Evolutionary conservation across 1,140 invertebrate species (phyloP).

Genomic region (Phocides pigmalion): DNA sequence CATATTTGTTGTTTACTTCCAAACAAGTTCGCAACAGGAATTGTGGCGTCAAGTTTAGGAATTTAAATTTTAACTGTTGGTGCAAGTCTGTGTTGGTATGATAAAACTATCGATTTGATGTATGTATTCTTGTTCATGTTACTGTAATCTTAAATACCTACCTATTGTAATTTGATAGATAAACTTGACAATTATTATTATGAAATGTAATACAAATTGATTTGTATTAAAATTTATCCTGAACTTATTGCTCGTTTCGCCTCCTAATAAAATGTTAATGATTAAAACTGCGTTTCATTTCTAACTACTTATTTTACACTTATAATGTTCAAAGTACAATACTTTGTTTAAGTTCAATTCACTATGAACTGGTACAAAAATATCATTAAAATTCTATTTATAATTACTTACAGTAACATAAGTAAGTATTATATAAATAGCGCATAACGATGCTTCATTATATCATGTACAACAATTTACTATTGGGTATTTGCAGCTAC

Average conservation of each 20-base stretch:
- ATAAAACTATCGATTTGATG: conserved; percentile 54
- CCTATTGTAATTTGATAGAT: conserved; percentile 77
- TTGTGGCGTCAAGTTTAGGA: conserved; percentile 40
- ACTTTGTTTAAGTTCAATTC: too few relatives aligned
- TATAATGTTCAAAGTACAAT: too few relatives aligned
- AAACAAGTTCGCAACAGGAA: neutral
- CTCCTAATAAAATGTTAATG: conserved; percentile 84
- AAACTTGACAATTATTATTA: conserved; percentile 77
- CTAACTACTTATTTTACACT: too few relatives aligned
- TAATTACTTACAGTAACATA: too few relatives aligned
- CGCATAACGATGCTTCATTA: too few relatives aligned
- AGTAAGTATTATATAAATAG: too few relatives aligned
- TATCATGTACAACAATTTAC: too few relatives aligned
- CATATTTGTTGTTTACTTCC: conserved; percentile 6
- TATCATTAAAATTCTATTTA: too few relatives aligned
- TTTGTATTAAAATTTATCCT: conserved; percentile 80
- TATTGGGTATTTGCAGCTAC: too few relatives aligned
- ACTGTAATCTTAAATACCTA: conserved; percentile 75
- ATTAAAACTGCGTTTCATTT: conserved; percentile 42
- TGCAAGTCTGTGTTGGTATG: conserved; percentile 66
- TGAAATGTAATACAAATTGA: conserved; percentile 78
- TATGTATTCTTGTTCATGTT: conserved; percentile 81
- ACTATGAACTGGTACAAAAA: too few relatives aligned
- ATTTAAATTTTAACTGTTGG: conserved; percentile 48
- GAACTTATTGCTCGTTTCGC: conserved; percentile 82